Evolutionary conservation across 2,797 vertebrate genomes (phyloP).

Genomic region (Mareca strepera): DNA sequence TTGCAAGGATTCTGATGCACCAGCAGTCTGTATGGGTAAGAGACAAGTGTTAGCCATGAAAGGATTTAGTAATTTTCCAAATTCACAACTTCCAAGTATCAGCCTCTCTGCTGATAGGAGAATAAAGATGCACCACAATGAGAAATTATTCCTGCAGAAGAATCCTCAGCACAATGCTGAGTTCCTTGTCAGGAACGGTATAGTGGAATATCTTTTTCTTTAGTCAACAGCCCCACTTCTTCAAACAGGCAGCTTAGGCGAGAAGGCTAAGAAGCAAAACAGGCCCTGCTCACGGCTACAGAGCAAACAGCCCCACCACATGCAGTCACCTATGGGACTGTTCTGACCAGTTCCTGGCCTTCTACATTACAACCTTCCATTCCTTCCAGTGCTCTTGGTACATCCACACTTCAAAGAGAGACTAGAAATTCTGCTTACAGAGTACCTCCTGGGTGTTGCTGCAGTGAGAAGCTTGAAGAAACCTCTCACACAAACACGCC

Average conservation of each 20-base stretch:
- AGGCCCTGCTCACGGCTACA: accelerated
- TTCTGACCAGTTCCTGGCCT: not conserved
- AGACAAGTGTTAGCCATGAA: not conserved
- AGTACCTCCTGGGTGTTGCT: not conserved
- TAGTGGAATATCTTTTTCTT: not conserved
- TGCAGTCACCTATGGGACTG: not conserved
- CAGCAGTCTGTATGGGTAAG: not conserved
- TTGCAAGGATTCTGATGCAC: not conserved
- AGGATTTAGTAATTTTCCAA: not conserved
- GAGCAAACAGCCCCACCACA: not conserved
- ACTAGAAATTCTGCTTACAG: not conserved
- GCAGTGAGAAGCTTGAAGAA: not conserved
- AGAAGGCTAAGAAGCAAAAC: not conserved
- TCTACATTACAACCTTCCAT: not conserved
- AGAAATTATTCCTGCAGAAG: not conserved
- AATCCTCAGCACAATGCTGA: not conserved
- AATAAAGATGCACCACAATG: not conserved
- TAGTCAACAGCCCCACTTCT: not conserved
- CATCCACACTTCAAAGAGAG: not conserved
- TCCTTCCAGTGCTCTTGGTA: not conserved
- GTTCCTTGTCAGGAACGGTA: not conserved
- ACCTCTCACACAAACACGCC: not conserved
- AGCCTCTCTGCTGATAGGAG: not conserved
- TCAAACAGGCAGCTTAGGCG: not conserved
- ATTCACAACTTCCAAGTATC: not conserved